Evolutionary conservation across 30 jellyfish, hydroid and myxozoan species (phyloP).

Genomic region (Haliclystus octoradiatus): DNA sequence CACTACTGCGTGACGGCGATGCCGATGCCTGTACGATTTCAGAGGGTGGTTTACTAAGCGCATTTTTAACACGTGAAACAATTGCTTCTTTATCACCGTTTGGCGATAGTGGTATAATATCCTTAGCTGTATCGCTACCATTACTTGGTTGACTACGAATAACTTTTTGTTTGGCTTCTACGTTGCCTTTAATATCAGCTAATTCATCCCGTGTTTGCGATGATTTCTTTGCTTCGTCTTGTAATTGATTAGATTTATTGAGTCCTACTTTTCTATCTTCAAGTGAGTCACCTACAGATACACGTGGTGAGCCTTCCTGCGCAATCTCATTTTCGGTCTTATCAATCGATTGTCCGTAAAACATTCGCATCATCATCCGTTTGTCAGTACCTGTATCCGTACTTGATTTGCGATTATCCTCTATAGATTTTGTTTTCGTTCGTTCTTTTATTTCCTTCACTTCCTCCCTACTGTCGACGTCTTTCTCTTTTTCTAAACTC

Average conservation of each 20-base stretch:
- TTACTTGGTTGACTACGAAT: conserved; percentile 31
- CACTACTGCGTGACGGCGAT: conserved; percentile 20
- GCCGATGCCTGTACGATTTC: conserved; percentile 50
- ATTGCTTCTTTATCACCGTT: conserved; percentile 68
- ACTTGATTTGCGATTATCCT: conserved; percentile 57
- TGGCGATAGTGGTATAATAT: conserved; percentile 35
- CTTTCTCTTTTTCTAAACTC: conserved; percentile 23
- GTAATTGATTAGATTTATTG: conserved; percentile 30
- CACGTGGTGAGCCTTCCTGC: conserved; percentile 16
- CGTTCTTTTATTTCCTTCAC: conserved; percentile 5
- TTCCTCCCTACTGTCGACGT: conserved; percentile 18
- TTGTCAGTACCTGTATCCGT: conserved; percentile 87
- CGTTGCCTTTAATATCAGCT: conserved; percentile 51
- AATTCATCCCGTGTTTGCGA: conserved; percentile 13
- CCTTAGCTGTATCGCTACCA: conserved; percentile 21
- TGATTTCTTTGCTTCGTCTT: conserved; percentile 48
- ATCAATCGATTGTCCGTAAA: conserved; percentile 88
- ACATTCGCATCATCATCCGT: conserved; percentile 89
- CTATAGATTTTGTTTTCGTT: conserved; percentile 7
- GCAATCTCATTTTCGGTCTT: conserved; percentile 69
- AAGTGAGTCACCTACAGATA: conserved; percentile 34
- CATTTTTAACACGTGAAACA: conserved; percentile 68
- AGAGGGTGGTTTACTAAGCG: conserved; percentile 63
- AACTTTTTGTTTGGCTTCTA: conserved; percentile 55
- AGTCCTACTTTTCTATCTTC: conserved; percentile 46